Conservation (phyloP, 2,113 vertebrate genomes). For the Gasterosteus aculeatus region DNA sequence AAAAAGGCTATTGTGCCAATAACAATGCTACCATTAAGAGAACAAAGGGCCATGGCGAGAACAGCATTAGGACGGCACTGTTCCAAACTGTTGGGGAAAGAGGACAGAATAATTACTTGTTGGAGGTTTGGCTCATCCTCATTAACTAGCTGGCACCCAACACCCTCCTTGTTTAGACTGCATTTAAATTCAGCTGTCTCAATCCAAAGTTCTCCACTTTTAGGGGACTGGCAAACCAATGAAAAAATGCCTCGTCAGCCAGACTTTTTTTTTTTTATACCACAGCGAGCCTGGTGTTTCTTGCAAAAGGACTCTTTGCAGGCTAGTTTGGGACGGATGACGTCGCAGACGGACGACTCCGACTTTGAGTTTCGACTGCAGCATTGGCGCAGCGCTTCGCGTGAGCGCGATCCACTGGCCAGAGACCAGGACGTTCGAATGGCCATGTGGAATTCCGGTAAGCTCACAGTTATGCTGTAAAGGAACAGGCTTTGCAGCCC, state of each 20-base stretch:
- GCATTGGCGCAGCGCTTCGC: constrained; percentile 2
- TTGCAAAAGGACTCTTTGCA: background rate
- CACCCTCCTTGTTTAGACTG: constrained; percentile 17
- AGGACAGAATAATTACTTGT: constrained; percentile 65
- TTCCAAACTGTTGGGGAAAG: constrained; percentile 53
- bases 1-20: constrained; percentile 17
- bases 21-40: constrained; percentile 49
- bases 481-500: constrained; percentile 47
- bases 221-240: background rate
- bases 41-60: constrained; percentile 52
- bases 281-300: background rate
- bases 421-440: constrained; percentile 11
- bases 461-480: constrained; percentile 40
- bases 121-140: constrained; percentile 50
- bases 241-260: constrained; percentile 10
- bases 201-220: constrained; percentile 16
- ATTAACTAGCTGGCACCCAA: constrained; percentile 51
- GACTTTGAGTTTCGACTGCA: background rate
- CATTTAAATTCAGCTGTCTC: constrained; percentile 29
- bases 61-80: constrained; percentile 53
- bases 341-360: constrained; percentile 17
- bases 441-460: constrained; percentile 32
- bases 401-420: constrained; percentile 24
- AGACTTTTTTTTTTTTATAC: constrained; percentile 4
- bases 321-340: background rate